Percentiles rank a stretch among this genome's conserved stretches.
Conservation (phyloP, 2,113 vertebrate species). For the Tauraco erythrolophus region DNA sequence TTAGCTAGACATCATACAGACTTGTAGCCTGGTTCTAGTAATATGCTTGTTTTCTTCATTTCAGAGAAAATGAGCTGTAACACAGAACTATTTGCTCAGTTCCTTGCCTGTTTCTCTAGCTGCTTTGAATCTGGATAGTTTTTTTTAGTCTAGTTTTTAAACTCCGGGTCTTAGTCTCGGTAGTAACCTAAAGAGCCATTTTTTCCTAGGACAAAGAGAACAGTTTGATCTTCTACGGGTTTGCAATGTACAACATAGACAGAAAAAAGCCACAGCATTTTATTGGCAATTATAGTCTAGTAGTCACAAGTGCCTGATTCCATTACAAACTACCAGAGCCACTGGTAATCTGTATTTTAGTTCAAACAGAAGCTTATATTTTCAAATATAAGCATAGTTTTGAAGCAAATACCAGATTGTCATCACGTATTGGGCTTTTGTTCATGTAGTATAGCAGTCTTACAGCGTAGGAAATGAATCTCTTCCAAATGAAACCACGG, state of each 20-base stretch:
- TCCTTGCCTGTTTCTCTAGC: background rate
- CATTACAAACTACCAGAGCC: background rate
- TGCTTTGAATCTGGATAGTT: background rate
- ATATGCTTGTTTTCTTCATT: background rate
- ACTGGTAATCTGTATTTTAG: background rate
- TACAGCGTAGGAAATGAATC: fast-evolving
- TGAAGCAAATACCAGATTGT: background rate
- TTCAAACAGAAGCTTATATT: background rate
- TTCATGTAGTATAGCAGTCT: background rate
- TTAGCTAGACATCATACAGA: background rate
- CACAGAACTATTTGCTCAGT: background rate
- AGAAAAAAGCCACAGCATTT: background rate
- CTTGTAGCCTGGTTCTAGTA: background rate
- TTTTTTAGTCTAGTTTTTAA: background rate
- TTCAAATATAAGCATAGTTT: background rate
- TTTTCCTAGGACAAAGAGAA: background rate
- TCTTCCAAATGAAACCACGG: fast-evolving
- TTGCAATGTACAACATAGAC: background rate
- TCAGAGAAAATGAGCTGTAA: background rate
- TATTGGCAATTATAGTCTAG: background rate
- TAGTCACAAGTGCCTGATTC: background rate
- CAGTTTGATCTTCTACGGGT: background rate
- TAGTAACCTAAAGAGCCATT: background rate
- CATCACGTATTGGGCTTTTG: fast-evolving
- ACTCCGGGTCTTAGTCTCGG: background rate